Conservation (phyloP, 1,140 invertebrate species). For the Adelges cooleyi region DNA sequence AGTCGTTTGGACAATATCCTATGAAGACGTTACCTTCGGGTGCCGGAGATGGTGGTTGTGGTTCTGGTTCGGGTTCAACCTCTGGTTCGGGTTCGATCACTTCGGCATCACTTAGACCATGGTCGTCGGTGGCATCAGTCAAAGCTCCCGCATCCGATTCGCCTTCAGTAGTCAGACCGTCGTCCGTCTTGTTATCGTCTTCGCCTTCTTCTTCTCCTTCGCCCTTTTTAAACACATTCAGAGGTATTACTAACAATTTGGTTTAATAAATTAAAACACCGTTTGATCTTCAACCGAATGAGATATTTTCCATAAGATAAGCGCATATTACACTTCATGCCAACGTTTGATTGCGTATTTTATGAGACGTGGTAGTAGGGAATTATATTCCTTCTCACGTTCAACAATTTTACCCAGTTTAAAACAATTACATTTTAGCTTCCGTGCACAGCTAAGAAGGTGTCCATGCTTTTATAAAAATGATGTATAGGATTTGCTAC, state of each 20-base stretch:
- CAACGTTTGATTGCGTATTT: too few species aligned
- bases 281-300: neutral
- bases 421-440: too few species aligned
- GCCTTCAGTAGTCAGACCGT: constrained; percentile 26
- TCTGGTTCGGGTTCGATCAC: constrained; percentile 11
- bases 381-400: too few species aligned
- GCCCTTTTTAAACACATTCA: too few species aligned
- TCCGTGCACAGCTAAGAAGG: too few species aligned
- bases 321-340: too few species aligned
- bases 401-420: too few species aligned
- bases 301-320: neutral
- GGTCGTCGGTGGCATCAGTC: neutral
- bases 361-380: too few species aligned
- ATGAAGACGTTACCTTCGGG: constrained; percentile 17
- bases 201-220: constrained; percentile 38
- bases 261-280: neutral
- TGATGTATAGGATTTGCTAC: too few species aligned
- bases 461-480: too few species aligned
- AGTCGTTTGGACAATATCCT: neutral
- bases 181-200: constrained; percentile 48
- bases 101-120: constrained; percentile 33
- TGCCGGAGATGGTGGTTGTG: constrained; percentile 30
- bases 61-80: constrained; percentile 29
- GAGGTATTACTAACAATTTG: neutral
- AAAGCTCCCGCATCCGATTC: constrained; percentile 27